Base-by-base conservation (phyloP, 2,113 vertebrate genomes). In the Pelecanus crispus region DNA sequence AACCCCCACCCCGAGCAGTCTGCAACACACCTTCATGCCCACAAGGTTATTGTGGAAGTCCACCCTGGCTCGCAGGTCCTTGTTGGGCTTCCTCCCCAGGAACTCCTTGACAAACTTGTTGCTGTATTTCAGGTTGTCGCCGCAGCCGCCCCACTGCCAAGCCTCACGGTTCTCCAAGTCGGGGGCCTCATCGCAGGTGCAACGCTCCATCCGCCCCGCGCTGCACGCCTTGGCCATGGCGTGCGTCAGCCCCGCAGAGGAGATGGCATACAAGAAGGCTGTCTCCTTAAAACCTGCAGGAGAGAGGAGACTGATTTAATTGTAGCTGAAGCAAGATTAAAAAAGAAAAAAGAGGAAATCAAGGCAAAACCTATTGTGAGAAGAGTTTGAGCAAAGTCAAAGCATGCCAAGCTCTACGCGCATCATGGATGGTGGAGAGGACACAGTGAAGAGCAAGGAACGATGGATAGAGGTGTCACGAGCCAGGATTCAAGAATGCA, bases 81-180 rank as follows among this genome's bases (percentile, higher is more conserved):
- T 99, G 98, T 99, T 99, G 26, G 99, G 99, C 91, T 99, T 98
- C 98, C 99, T 99, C 91, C 99, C 99, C 93, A 99, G 97, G 98
- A 99, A 99, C 97, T 99, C 99, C 97, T 99, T 99, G 95, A 99
- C 99, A 22, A 99, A 99, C 96, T 99, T 99, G 98, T 99, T 99
- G 98, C 99, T 99, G 94, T 99, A 99, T 87, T 99, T 99, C 72
- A 99, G 99, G 97, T 99, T 99, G 98, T 99, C 99, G 2, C 99
- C 99, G 0, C 99, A 99, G 97, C 99, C 99, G 0, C 99, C 99
- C 99, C 99, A 99, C 97, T 99, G 99, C 99, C 99, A 99, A 49
- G 99, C 99, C 92, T 99, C 99, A 0, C 99, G 98, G 98, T 99
- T 99, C 98, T 99, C 99, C 98, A 99, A 97, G 96, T 99, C 98